phyloP scores from a whole-genome alignment of 92 coral and sea anemone genomes.

The Nematostella vectensis region DNA sequence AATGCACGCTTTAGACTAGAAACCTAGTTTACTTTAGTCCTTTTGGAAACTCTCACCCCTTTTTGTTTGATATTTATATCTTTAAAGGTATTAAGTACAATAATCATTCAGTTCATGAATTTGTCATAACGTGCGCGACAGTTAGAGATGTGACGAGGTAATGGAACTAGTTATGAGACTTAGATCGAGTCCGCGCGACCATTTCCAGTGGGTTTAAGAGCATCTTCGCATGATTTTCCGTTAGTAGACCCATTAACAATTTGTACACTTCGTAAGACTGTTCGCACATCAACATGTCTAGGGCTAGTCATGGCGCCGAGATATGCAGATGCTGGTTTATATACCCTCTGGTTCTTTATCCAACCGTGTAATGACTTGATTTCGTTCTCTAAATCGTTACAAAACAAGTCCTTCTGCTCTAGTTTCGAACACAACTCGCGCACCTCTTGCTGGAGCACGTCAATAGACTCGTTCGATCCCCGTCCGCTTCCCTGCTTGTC shows the following conservation, averaged over 20 bases:
- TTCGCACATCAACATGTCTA: slow-evolving; percentile 32
- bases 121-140: too few relatives aligned
- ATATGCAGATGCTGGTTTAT: slow-evolving; percentile 27
- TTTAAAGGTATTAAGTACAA: too few relatives aligned
- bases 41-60: too few relatives aligned
- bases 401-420: slow-evolving; percentile 77
- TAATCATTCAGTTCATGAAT: too few relatives aligned
- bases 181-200: too few relatives aligned
- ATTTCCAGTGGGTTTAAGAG: too few relatives aligned
- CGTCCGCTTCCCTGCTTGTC: slow-evolving; percentile 55
- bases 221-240: too few relatives aligned
- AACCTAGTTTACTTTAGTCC: too few relatives aligned
- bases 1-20: too few relatives aligned
- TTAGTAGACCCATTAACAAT: slow-evolving; percentile 55
- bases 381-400: slow-evolving; percentile 76
- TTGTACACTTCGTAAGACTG: slow-evolving; percentile 60
- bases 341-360: slow-evolving; percentile 61
- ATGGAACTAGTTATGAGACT: too few relatives aligned
- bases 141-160: too few relatives aligned
- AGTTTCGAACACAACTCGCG: slow-evolving; percentile 75
- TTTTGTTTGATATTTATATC: too few relatives aligned
- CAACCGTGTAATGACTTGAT: slow-evolving; percentile 56
- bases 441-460: slow-evolving; percentile 81
- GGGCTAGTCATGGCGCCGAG: slow-evolving; percentile 33
- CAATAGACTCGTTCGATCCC: slow-evolving; percentile 66